Percentiles rank a stretch among this genome's conserved stretches.
Evolutionary conservation across 2,888 invertebrate species (phyloP).

Genomic region (Dermolepida albohirtum): DNA sequence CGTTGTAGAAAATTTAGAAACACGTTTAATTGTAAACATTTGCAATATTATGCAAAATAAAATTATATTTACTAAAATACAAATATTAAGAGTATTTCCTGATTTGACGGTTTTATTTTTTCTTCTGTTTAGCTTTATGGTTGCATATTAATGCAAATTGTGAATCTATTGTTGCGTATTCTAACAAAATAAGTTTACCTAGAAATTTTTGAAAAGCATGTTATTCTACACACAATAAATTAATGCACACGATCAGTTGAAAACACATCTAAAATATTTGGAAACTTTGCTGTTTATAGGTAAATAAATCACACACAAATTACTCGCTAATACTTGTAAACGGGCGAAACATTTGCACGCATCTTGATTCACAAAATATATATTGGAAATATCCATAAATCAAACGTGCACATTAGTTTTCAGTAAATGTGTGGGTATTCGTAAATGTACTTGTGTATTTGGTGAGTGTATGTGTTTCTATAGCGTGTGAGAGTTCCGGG

Average conservation of each 20-base stretch:
- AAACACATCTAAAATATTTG: conserved; percentile 25
- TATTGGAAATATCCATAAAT: conserved; percentile 39
- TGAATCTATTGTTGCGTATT: too few relatives aligned
- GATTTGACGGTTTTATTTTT: too few relatives aligned
- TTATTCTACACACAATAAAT: conserved; percentile 5
- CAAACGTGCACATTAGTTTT: conserved; percentile 30
- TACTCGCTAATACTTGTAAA: conserved; percentile 34
- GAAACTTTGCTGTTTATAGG: conserved; percentile 10
- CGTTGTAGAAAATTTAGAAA: too few relatives aligned
- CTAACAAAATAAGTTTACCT: too few relatives aligned
- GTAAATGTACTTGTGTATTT: conserved; percentile 8
- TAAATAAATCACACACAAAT: conserved; percentile 31
- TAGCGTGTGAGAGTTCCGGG: conserved; percentile 10
- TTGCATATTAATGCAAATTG: too few relatives aligned
- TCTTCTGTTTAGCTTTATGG: too few relatives aligned
- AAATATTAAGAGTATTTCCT: too few relatives aligned
- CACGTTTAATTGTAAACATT: too few relatives aligned
- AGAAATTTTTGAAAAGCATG: too few relatives aligned
- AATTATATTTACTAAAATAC: too few relatives aligned
- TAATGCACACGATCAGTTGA: conserved; percentile 16
- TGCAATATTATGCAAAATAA: too few relatives aligned
- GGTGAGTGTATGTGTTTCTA: conserved; percentile 13
- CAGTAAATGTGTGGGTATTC: background rate
- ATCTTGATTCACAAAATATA: conserved; percentile 21
- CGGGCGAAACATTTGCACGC: conserved; percentile 23